Base-by-base conservation (phyloP, 1,140 invertebrate genomes). In the Papilio machaon region DNA sequence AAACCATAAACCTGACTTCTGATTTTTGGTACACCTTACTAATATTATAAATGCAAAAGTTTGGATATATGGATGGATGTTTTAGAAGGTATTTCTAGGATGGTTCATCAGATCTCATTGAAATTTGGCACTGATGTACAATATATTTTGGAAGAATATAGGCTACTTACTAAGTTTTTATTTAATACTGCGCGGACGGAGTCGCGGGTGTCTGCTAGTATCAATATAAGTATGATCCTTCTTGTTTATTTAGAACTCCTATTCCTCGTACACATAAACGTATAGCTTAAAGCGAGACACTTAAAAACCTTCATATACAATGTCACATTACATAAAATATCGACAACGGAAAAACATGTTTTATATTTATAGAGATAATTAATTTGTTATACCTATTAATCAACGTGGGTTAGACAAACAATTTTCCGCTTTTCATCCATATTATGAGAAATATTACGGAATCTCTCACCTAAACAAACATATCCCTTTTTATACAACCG, bases 241-340 rank as follows among this genome's bases (percentile, higher is more conserved):
- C 30, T 30, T 70, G 64, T 70, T 70, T 70, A 38, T 70, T 70
- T 70, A 70, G 64, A 30, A 35, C 64, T 35, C 64, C 64, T 70
- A 30, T 70, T 13, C 13, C 64, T 70, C 30, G 11, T 30, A 17
- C 30, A 64, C 60, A 23, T 64, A 35, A 35, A 70, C 13, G 64
- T 70, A 30, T 30, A 70, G 13, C 30, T 30, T 35, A 3, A 30
- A 64, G 23, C 11, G 17, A 35, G 35, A 10, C 64, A 38, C 30
- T 23, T 38, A 38, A 38, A 70, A 70, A 70, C 30, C 23, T 70
- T 70, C 64, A 70, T 23, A 70, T 38, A 70, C 35, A 70, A 38
- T 70, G 64, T 70, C 64, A 38, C 64, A 67, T 67, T 70, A 70
- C 11, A 38, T 70, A 70, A 4, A 70, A 70, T 35, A 70, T 70